Evolutionary conservation across 2,797 vertebrate species (phyloP).

Genomic region (Phylloscopus collybita): DNA sequence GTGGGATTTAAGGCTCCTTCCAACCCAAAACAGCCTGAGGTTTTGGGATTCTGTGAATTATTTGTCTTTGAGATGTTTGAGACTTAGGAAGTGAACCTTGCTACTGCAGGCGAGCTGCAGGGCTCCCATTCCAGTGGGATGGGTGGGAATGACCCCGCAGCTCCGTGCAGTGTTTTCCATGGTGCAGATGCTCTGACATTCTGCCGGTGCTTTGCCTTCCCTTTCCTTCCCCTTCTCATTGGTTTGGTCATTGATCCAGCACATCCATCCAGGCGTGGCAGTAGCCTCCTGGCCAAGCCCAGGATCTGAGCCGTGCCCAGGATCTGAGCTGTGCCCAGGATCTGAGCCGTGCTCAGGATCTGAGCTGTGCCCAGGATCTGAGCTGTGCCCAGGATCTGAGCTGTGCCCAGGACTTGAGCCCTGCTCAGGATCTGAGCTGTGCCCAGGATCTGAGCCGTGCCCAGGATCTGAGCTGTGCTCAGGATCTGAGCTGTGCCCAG

Average conservation of each 20-base stretch:
- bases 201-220: background rate
- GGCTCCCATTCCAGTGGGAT: accelerated
- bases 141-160: background rate
- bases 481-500: too few species aligned
- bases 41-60: background rate
- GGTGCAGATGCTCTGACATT: accelerated
- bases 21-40: background rate
- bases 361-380: too few species aligned
- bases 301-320: background rate
- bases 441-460: too few species aligned
- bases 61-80: background rate
- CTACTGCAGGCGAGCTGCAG: accelerated
- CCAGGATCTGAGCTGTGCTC: too few species aligned
- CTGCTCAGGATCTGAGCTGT: too few species aligned
- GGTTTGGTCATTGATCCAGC: accelerated
- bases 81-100: background rate
- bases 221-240: background rate
- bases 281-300: background rate
- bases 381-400: too few species aligned
- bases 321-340: background rate
- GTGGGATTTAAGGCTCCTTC: background rate
- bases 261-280: accelerated
- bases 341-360: background rate
- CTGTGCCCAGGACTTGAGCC: too few species aligned
- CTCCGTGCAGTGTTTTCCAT: accelerated